Base-by-base conservation (phyloP, 1,140 invertebrate species). In the Brachionus manjavacas region DNA sequence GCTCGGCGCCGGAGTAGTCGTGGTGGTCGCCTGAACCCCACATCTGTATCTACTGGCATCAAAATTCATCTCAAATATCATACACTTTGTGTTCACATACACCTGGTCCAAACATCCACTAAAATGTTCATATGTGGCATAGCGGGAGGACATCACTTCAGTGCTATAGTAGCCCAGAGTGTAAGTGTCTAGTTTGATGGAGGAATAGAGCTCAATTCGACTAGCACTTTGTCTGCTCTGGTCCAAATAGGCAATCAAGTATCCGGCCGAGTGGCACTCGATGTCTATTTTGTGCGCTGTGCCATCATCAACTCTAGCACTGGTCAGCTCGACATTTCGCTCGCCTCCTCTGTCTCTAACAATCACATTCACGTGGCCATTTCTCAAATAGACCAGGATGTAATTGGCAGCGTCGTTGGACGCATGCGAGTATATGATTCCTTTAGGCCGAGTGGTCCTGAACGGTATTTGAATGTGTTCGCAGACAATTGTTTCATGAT, bases 111-210 rank as follows among this genome's bases (percentile, higher is more conserved):
- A n/a, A 25, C 79, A 81, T 23, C 79, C 79, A 20, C 4, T 66
- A 46, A 81, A 81, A 28, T 60, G 39, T 12, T 68, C 55, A 20
- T 28, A 64, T 66, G 23, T 52, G 52, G 52, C 39, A 43, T 64
- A 81, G 16, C 64, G 28, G 6, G 52, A 16, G 1, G 79, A 81
- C 52, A 81, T 20, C 3, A 46, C 11, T 46, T 81, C 4, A 12
- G 23, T 81, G 28, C 31, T 81, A 66, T 64, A 81, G n/a, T 81
- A 81, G n/a, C 79, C 79, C 9, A 81, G 52, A 64, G 79, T 81
- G 16, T 81, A 81, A n/a, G 52, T 43, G 39, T 68, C 64, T 4
- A 81, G 60, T 12, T 20, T 39, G 4, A 81, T 60, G 0, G 79
- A 35, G 7, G 79, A 81, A 20, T 25, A 81, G 4, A 81, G 41